Evolutionary conservation across 2,888 invertebrate genomes (phyloP).

Genomic region (Tachina fera): DNA sequence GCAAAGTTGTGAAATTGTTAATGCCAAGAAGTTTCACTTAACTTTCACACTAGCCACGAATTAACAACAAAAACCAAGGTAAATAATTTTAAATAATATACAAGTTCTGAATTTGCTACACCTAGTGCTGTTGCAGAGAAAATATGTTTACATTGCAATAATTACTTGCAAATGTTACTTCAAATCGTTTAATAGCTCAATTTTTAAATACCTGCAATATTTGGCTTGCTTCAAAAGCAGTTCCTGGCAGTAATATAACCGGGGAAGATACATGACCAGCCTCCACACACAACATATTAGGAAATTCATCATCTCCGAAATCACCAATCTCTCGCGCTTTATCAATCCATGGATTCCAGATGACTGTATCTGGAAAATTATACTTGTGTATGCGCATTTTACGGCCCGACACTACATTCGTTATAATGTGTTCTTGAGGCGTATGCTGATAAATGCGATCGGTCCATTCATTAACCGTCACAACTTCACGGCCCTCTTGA

Average conservation of each 20-base stretch:
- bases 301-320: constrained; percentile 98
- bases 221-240: constrained; percentile 96
- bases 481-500: constrained; percentile 95
- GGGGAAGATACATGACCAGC: constrained; percentile 95
- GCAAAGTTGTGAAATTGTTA: too few relatives aligned
- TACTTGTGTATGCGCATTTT: constrained; percentile 97
- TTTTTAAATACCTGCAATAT: constrained; percentile 88
- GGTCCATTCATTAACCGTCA: constrained; percentile 95
- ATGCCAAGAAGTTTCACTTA: too few relatives aligned
- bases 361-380: constrained; percentile 97
- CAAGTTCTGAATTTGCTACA: too few relatives aligned
- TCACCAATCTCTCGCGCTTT: constrained; percentile 96
- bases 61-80: too few relatives aligned
- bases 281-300: constrained; percentile 98
- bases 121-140: too few relatives aligned
- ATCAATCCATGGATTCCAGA: constrained; percentile 99
- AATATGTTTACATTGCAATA: too few relatives aligned
- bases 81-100: too few relatives aligned
- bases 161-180: too few relatives aligned
- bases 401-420: constrained; percentile 94
- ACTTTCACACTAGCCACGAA: too few relatives aligned
- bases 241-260: constrained; percentile 93
- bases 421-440: constrained; percentile 95
- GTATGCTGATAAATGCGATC: constrained; percentile 97
- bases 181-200: background rate